Percentiles rank a stretch among this genome's conserved stretches.
Conservation (phyloP, 2,113 vertebrate species). For the Euleptes europaea region DNA sequence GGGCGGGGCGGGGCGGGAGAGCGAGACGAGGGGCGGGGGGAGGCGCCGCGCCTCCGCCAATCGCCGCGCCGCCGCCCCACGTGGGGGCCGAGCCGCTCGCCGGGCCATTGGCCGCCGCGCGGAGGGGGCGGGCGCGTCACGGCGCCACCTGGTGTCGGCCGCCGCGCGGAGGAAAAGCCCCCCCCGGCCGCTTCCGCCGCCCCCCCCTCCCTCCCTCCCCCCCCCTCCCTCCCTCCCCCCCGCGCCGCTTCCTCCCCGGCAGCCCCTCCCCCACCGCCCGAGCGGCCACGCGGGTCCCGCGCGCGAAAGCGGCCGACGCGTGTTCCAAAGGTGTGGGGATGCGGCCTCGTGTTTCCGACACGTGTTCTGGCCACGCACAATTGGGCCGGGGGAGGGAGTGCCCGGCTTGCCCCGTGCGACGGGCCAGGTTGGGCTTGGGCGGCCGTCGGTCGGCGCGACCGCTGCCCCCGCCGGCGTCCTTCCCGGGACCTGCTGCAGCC, state of each 20-base stretch:
- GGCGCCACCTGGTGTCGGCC: background rate
- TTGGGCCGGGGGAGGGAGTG: constrained; percentile 15
- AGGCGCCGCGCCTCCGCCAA: constrained; percentile 74
- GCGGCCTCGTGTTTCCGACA: too few species aligned
- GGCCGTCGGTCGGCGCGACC: too few species aligned
- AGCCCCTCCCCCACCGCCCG: too few species aligned
- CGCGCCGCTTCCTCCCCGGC: background rate
- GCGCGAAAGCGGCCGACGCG: too few species aligned
- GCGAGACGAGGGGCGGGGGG: constrained; percentile 76
- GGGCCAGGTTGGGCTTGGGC: too few species aligned
- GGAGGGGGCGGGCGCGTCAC: background rate
- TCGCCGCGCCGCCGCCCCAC: constrained; percentile 73
- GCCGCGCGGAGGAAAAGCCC: background rate
- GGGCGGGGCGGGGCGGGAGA: constrained; percentile 73
- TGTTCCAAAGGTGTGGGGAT: too few species aligned
- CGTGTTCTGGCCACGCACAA: constrained; percentile 26
- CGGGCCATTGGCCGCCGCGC: constrained; percentile 69
- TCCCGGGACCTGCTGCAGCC: too few species aligned
- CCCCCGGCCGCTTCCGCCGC: background rate
- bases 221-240: too few species aligned
- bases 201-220: background rate
- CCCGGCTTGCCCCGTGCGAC: too few species aligned
- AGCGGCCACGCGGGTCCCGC: too few species aligned
- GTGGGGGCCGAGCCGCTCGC: constrained; percentile 68
- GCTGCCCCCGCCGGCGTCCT: too few species aligned